Conservation (phyloP, 1,140 invertebrate genomes). For the Trachymyrmex cornetzi region DNA sequence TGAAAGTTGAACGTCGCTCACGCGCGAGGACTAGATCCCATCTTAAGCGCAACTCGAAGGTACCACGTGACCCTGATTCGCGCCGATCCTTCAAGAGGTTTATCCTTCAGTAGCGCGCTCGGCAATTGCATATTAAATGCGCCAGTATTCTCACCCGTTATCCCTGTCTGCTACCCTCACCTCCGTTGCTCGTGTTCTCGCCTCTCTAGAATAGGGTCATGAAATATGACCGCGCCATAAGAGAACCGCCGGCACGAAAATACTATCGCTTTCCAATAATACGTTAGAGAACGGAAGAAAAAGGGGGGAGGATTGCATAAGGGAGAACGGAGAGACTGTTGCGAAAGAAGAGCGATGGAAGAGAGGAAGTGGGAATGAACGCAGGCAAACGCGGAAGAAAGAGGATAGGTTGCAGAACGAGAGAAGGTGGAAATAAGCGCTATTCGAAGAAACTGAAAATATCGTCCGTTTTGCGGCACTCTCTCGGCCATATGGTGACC, state of each 20-base stretch:
- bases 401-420: conserved; percentile 23
- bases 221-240: conserved; percentile 77
- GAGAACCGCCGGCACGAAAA: conserved; percentile 79
- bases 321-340: conserved; percentile 22
- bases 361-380: conserved; percentile 42
- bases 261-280: conserved; percentile 81
- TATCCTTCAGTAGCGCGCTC: conserved; percentile 39
- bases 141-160: conserved; percentile 64
- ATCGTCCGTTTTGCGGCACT: conserved; percentile 78
- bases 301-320: neutral
- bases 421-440: conserved; percentile 66
- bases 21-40: neutral
- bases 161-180: conserved; percentile 43
- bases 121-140: conserved; percentile 76
- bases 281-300: conserved; percentile 61
- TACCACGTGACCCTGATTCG: conserved; percentile 22
- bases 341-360: conserved; percentile 10
- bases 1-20: neutral
- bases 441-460: conserved; percentile 76
- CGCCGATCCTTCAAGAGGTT: conserved; percentile 37
- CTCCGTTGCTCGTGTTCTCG: conserved; percentile 44
- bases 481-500: conserved; percentile 78
- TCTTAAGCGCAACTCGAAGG: conserved; percentile 8
- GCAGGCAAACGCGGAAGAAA: neutral
- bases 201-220: conserved; percentile 62